Evolutionary conservation across 1,140 invertebrate genomes (phyloP).

Genomic region (Lycorma delicatula): DNA sequence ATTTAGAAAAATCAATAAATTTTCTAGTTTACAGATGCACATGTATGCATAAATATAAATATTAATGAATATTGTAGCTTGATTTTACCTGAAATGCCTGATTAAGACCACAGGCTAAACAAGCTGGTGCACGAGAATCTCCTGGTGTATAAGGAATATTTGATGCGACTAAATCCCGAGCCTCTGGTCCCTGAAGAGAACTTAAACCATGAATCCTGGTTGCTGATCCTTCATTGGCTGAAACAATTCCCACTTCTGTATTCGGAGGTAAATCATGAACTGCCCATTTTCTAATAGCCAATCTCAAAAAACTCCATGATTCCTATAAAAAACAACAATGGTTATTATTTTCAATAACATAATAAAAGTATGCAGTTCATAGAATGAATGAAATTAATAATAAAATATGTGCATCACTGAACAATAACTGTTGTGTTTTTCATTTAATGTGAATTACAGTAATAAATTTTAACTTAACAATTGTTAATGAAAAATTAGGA

Average conservation of each 20-base stretch:
- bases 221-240: constrained; percentile 37
- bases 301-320: constrained; percentile 48
- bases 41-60: constrained; percentile 7
- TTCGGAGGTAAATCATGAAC: constrained; percentile 42
- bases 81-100: constrained; percentile 40
- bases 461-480: no score
- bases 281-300: constrained; percentile 47
- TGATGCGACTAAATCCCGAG: constrained; percentile 40
- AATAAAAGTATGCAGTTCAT: no score
- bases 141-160: constrained; percentile 43
- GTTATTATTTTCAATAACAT: no score
- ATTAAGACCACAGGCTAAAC: constrained; percentile 42
- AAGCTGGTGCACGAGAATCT: constrained; percentile 39
- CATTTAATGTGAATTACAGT: no score
- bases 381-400: no score
- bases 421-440: no score
- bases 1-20: no score
- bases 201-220: constrained; percentile 31
- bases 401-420: no score
- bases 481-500: no score
- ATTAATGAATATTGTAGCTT: neutral
- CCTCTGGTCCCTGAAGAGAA: constrained; percentile 30
- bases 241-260: constrained; percentile 42
- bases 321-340: constrained; percentile 34
- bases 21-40: no score